These are phyloP conservation scores for Augochlora pura DNA, from an alignment of 1,140 invertebrate genomes.

Conservation along the genomic window DNA sequence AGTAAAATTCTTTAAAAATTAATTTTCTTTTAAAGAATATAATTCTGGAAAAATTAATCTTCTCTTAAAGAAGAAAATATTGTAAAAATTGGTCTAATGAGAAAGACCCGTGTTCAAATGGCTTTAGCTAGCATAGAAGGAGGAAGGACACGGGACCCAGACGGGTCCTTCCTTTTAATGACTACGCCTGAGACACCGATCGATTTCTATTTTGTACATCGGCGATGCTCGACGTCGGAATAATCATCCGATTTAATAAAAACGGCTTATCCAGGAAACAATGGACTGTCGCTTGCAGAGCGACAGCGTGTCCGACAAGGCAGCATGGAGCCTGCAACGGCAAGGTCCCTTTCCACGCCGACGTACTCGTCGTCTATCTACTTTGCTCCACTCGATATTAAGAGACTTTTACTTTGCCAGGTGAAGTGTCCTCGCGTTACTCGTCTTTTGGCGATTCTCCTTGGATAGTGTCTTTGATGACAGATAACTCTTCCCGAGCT, in stretches of 20 bases:
- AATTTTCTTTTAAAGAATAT: too few species aligned
- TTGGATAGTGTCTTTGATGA: background rate
- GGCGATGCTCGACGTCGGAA: constrained; percentile 63
- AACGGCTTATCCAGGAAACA: constrained; percentile 72
- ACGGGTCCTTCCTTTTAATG: constrained; percentile 20
- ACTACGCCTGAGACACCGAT: constrained; percentile 42
- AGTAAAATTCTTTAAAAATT: too few species aligned
- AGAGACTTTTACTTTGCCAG: constrained; percentile 43
- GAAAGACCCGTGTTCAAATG: too few species aligned
- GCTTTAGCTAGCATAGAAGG: too few species aligned
- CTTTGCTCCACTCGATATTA: constrained; percentile 42
- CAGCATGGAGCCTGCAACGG: constrained; percentile 11
- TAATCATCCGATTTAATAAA: constrained; percentile 74
- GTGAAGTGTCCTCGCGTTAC: background rate
- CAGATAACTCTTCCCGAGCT: background rate
- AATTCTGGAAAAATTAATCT: too few species aligned
- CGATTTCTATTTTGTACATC: constrained; percentile 47
- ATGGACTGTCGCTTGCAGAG: constrained; percentile 68
- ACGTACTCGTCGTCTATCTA: constrained; percentile 12
- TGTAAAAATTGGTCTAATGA: too few species aligned
- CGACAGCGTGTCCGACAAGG: constrained; percentile 25
- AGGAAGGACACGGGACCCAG: background rate
- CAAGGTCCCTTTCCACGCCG: constrained; percentile 20
- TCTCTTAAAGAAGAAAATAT: too few species aligned
- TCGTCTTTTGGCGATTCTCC: background rate